A percentile compares a stretch with the other conserved stretches of the same genome.
Conservation (phyloP, 2,113 vertebrate genomes). For the Thalassarche chlororhynchos region DNA sequence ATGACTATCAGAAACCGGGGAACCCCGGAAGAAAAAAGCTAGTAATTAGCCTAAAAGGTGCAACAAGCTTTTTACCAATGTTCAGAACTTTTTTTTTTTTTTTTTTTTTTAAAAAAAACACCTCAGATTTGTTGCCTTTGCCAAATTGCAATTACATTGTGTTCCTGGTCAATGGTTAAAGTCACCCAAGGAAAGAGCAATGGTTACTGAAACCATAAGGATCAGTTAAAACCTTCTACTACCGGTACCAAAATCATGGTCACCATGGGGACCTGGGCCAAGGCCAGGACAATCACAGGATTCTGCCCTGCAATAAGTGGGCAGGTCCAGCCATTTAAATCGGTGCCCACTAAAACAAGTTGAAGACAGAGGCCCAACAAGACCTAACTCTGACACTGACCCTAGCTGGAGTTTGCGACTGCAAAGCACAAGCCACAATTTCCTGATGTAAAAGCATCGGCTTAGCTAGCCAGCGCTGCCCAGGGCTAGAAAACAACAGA, state of each 20-base stretch:
- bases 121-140: not conserved
- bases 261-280: not conserved
- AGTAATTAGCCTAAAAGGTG: not conserved
- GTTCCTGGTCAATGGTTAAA: not conserved
- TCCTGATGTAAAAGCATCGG: not conserved
- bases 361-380: not conserved
- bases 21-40: not conserved
- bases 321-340: not conserved
- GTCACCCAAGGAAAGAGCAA: not conserved
- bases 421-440: not conserved
- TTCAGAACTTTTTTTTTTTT: not conserved
- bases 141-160: not conserved
- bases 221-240: not conserved
- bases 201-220: not conserved
- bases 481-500: not conserved
- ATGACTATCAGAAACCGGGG: not conserved
- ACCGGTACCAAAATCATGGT: not conserved
- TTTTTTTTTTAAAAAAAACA: not conserved
- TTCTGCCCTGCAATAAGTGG: not conserved
- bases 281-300: not conserved
- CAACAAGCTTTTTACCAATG: not conserved
- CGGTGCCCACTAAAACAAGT: not conserved
- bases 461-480: not conserved
- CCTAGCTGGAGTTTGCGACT: not conserved
- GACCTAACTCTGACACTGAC: not conserved